Conservation (phyloP, 2,113 vertebrate genomes). For the Sarotherodon lohbergeri region DNA sequence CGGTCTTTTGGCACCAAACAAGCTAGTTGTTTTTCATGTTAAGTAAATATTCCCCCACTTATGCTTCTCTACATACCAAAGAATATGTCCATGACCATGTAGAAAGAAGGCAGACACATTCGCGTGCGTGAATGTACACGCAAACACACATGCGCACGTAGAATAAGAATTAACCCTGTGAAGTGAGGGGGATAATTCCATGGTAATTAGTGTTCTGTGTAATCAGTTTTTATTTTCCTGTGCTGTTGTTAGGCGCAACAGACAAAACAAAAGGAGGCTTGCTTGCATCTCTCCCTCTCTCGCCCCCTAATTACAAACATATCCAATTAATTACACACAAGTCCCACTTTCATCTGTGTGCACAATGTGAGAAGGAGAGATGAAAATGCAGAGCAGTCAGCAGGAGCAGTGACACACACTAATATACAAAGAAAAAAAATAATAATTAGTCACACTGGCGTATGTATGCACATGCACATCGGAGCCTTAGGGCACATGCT, state of each 20-base stretch:
- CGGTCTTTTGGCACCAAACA: constrained; percentile 4
- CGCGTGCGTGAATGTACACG: neutral
- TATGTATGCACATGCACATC: constrained; percentile 1
- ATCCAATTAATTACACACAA: constrained; percentile 75
- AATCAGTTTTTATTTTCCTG: constrained; percentile 72
- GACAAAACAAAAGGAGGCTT: constrained; percentile 67
- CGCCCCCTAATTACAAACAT: constrained; percentile 74
- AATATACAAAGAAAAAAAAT: constrained; percentile 38
- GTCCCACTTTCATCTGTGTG: constrained; percentile 58
- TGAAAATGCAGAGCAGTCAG: constrained; percentile 40
- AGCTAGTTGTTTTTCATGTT: neutral
- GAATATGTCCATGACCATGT: neutral
- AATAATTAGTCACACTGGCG: constrained; percentile 50
- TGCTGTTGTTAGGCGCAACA: constrained; percentile 53
- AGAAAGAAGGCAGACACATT: neutral
- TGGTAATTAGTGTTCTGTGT: constrained; percentile 71
- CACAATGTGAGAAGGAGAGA: constrained; percentile 13
- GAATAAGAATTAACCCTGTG: constrained; percentile 63
- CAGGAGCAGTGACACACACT: constrained; percentile 41
- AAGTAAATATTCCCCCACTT: neutral
- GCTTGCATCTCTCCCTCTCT: constrained; percentile 47
- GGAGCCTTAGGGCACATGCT: neutral
- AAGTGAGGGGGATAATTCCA: constrained; percentile 64
- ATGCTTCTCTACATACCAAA: neutral
- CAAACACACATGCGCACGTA: neutral